phyloP scores from a whole-genome alignment of 2,888 invertebrate genomes.

The Lithophane ornitopus region DNA sequence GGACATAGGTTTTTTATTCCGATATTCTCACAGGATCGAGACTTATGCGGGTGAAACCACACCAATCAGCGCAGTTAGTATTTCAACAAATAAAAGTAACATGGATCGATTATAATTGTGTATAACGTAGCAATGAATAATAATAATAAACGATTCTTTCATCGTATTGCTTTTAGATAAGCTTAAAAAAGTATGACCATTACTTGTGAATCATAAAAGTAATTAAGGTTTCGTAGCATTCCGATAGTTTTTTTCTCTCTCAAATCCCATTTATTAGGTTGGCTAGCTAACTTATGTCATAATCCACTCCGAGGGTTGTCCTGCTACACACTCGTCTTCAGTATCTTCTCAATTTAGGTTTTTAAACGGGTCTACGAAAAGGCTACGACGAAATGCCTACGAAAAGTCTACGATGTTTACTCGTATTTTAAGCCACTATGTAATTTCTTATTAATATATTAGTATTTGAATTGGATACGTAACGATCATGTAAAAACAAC shows the following conservation, averaged over 20 bases:
- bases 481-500: background rate
- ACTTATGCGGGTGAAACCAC: no score
- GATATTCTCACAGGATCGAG: no score
- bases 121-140: background rate
- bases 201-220: background rate
- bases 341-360: background rate
- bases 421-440: background rate
- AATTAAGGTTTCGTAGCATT: background rate
- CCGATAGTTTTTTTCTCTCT: background rate
- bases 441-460: background rate
- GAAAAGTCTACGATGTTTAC: background rate
- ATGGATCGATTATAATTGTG: background rate
- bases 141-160: background rate
- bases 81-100: background rate
- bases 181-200: background rate
- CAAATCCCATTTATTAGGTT: background rate
- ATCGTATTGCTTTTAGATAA: background rate
- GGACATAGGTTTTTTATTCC: no score
- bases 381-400: background rate
- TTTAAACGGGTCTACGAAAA: slow-evolving; percentile 4
- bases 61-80: background rate
- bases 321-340: background rate
- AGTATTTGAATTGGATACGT: background rate
- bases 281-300: background rate
- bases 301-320: background rate